Evolutionary conservation across 2,888 invertebrate genomes (phyloP).

Genomic region (Xanthia icteritia): DNA sequence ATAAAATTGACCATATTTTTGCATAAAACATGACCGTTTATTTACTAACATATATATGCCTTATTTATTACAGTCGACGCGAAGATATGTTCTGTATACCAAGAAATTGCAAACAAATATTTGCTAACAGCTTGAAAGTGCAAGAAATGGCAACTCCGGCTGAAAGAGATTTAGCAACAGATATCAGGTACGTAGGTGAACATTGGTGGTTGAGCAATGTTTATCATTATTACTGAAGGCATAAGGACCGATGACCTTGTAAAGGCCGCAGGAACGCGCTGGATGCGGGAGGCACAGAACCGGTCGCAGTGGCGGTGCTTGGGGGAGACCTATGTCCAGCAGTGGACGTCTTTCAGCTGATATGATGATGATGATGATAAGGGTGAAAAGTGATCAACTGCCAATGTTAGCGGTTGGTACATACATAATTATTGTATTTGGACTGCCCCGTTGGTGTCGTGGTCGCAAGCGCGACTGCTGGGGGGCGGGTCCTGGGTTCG

Average conservation of each 20-base stretch:
- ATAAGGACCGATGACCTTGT: no score
- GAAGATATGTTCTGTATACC: conserved; percentile 62
- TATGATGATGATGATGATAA: no score
- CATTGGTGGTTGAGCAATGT: not conserved
- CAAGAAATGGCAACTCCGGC: conserved; percentile 33
- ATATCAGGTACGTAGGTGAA: conserved; percentile 58
- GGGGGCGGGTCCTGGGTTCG: no score
- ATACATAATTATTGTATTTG: no score
- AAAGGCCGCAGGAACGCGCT: no score
- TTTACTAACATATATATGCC: not conserved
- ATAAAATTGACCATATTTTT: not conserved
- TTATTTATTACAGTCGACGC: conserved; percentile 38
- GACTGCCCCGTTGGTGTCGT: no score
- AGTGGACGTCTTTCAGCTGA: no score
- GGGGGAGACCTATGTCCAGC: no score
- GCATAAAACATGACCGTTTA: not conserved
- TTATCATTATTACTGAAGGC: not conserved
- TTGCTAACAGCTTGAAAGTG: conserved; percentile 49
- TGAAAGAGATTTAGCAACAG: conserved; percentile 45
- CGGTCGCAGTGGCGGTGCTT: no score
- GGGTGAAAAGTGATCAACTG: not conserved
- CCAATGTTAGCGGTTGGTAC: not conserved
- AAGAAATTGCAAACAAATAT: conserved; percentile 63
- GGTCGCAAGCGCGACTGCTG: no score
- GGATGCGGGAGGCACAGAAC: no score